Conservation (phyloP, 1,140 invertebrate species). For the Bathynomus jamesi region DNA sequence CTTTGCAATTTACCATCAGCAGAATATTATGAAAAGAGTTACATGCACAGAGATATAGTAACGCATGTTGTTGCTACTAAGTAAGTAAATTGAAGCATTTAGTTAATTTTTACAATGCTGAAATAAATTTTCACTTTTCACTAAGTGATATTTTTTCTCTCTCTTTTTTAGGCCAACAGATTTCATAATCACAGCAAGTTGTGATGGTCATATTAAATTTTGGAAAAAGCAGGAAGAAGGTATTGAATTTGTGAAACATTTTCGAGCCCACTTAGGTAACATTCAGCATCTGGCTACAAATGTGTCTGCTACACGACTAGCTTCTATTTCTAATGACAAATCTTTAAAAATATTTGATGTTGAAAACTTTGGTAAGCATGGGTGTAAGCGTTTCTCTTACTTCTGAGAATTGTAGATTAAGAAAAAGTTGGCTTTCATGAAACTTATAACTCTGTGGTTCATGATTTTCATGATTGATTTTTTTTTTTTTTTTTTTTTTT, state of each 20-base stretch:
- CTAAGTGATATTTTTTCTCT: constrained; percentile 36
- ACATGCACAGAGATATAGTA: constrained; percentile 95
- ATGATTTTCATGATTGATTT: too few species aligned
- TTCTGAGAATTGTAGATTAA: too few species aligned
- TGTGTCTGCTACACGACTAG: constrained; percentile 75
- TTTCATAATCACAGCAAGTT: constrained; percentile 91
- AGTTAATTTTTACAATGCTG: too few species aligned
- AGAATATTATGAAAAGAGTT: constrained; percentile 94
- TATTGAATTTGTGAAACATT: constrained; percentile 99
- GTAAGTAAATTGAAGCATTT: constrained; percentile 43
- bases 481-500: too few species aligned
- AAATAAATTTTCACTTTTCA: too few species aligned
- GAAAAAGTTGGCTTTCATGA: too few species aligned
- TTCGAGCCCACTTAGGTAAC: constrained; percentile 77
- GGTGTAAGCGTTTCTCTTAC: neutral
- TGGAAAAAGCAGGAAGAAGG: constrained; percentile 93
- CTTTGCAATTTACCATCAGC: constrained; percentile 83
- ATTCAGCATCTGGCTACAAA: constrained; percentile 76
- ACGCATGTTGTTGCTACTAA: constrained; percentile 85
- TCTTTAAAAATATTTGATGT: constrained; percentile 97
- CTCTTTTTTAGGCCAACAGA: constrained; percentile 59
- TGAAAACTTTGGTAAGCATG: constrained; percentile 79
- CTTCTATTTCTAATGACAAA: constrained; percentile 88
- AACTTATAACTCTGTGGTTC: too few species aligned
- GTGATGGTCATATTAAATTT: constrained; percentile 97